Evolutionary conservation across 1,140 invertebrate genomes (phyloP).

Genomic region (Bombus impatiens): DNA sequence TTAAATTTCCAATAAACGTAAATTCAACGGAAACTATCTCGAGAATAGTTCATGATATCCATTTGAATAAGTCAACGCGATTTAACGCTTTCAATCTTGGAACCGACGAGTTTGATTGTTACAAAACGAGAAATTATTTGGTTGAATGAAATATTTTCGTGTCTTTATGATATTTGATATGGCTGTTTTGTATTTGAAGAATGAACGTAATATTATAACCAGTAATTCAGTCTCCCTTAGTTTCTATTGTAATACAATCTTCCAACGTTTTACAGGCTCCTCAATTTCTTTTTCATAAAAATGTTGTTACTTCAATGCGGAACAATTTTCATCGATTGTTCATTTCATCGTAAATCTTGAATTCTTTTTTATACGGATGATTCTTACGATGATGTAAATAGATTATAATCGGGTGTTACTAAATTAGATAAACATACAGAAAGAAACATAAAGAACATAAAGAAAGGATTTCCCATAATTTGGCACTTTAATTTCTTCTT

Average conservation of each 20-base stretch:
- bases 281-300: not conserved
- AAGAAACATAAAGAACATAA: not conserved
- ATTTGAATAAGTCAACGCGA: not conserved
- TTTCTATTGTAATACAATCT: too few species aligned
- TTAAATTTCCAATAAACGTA: not conserved
- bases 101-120: not conserved
- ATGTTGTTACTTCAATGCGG: not conserved
- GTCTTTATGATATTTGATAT: too few species aligned
- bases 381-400: not conserved
- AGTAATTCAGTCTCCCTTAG: too few species aligned
- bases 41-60: not conserved
- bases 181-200: too few species aligned
- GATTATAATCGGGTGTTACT: not conserved
- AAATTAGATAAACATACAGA: not conserved
- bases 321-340: not conserved
- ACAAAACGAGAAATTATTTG: not conserved
- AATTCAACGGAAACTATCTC: not conserved
- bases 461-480: not conserved
- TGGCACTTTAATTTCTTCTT: not conserved
- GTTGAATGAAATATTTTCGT: not conserved
- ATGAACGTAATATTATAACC: too few species aligned
- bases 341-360: not conserved
- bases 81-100: not conserved
- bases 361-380: not conserved
- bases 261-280: not conserved